Conservation (phyloP, 2,113 vertebrate species). For the Aspiorhynchus laticeps region DNA sequence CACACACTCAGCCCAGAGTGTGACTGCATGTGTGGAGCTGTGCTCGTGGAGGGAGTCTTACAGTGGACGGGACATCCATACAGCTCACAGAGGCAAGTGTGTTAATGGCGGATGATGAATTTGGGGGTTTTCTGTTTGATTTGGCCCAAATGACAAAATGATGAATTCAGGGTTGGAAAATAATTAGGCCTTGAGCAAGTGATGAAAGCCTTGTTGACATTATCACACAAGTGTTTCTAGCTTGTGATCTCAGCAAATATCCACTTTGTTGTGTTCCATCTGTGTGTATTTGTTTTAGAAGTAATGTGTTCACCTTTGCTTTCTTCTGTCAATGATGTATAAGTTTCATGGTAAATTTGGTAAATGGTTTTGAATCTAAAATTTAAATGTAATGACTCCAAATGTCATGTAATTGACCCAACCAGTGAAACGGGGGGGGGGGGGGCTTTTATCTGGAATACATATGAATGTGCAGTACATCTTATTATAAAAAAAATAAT, state of each 20-base stretch:
- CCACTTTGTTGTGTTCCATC: not conserved
- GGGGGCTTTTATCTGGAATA: too few species aligned
- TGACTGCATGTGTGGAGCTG: constrained; percentile 28
- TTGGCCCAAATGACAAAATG: constrained; percentile 20
- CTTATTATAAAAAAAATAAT: not conserved
- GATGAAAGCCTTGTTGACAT: not conserved
- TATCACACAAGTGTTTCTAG: not conserved
- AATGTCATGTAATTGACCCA: not conserved
- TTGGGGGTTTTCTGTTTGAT: constrained; percentile 18
- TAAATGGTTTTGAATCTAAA: not conserved
- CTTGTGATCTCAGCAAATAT: not conserved
- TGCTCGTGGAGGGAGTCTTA: constrained; percentile 14
- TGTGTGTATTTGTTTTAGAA: not conserved
- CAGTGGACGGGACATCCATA: not conserved
- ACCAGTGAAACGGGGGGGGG: too few species aligned
- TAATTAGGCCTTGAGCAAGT: constrained; percentile 2
- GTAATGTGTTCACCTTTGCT: not conserved
- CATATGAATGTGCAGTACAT: not conserved
- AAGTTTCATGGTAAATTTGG: not conserved
- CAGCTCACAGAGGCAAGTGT: constrained; percentile 11
- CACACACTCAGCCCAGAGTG: constrained; percentile 16
- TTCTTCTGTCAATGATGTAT: not conserved
- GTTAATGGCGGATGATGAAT: constrained; percentile 19
- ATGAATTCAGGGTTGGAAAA: constrained; percentile 9
- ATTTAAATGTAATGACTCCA: not conserved